Evolutionary conservation across 2,113 vertebrate genomes (phyloP).

Genomic region (Hassar affinis): DNA sequence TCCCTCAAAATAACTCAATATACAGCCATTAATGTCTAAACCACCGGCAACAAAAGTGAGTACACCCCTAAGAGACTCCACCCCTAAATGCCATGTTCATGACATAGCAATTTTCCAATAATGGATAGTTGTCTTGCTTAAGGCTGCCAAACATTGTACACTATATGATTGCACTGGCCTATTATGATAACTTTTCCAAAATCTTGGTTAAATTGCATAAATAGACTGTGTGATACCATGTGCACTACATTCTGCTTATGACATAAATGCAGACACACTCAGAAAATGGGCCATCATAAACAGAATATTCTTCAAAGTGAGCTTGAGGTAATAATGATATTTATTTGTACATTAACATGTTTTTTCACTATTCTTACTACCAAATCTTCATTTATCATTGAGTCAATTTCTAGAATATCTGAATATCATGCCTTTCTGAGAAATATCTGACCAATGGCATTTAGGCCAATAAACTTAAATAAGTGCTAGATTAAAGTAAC

Average conservation of each 20-base stretch:
- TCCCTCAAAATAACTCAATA: too few species aligned
- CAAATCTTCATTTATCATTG: not conserved
- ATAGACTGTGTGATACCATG: not conserved
- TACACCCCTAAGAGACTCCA: too few species aligned
- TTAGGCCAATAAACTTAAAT: not conserved
- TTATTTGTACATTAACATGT: not conserved
- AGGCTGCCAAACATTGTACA: not conserved
- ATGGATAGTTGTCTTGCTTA: slow-evolving; percentile 10
- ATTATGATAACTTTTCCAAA: not conserved
- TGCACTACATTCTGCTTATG: not conserved
- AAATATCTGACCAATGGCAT: not conserved
- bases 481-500: not conserved
- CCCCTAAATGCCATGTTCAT: too few species aligned
- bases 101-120: not conserved
- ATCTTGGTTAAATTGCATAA: not conserved
- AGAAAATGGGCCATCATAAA: not conserved
- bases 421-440: too few species aligned
- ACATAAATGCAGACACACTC: not conserved
- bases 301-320: not conserved
- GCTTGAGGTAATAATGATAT: not conserved
- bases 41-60: too few species aligned
- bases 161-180: not conserved
- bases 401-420: too few species aligned
- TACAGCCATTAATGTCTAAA: too few species aligned
- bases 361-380: not conserved